Evolutionary conservation across 2,888 invertebrate species (phyloP), one percentile per base, ranked within the genome.

Genomic region (Zaprionus obscuricornis): DNA sequence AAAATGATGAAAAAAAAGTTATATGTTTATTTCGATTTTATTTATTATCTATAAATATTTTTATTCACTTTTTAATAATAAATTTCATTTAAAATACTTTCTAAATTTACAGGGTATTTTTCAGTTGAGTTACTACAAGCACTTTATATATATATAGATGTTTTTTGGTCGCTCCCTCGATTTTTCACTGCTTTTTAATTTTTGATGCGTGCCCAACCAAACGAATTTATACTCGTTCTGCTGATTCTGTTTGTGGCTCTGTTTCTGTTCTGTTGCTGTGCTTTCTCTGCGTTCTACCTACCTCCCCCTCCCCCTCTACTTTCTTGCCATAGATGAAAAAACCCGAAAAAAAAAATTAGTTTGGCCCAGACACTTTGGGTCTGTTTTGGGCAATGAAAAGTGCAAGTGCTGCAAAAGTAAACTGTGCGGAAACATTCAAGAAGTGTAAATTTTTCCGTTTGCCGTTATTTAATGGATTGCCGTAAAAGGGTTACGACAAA

Each of bases 401-500:
- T 78, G 85, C 83, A 83, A 85, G 85, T 71, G 60, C 75, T 71
- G 83, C 85, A 83, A 71, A 85, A 74, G 60, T 46, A 66, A 78
- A 78, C 79, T 71, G 83, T 71, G 79, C 71, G 85, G 85, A 78
- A 78, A 78, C 83, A 78, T 74, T 85, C 79, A 71, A 78, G 79
- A 58, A 85, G 78, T 84, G 59, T 36, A 64, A 45, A 66, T 66
- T 69, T 59, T 55, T 51, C 54, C 54, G 29, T n/a, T 22, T 18
- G 10, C 36, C 57, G 42, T 67, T 40, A 55, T 60, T 66, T 72
- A 69, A 67, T 69, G 73, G 22, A 4, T 22, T 5, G n/a, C 4
- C 4, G 7, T 5, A 22, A 22, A 22, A 22, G 22, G 60, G 33
- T 43, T 46, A 4, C 11, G 22, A 22, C 16, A 1, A 10, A 11